These are phyloP conservation scores for Heptranchias perlo DNA, from an alignment of 2,113 vertebrate species.

Conservation along the genomic window DNA sequence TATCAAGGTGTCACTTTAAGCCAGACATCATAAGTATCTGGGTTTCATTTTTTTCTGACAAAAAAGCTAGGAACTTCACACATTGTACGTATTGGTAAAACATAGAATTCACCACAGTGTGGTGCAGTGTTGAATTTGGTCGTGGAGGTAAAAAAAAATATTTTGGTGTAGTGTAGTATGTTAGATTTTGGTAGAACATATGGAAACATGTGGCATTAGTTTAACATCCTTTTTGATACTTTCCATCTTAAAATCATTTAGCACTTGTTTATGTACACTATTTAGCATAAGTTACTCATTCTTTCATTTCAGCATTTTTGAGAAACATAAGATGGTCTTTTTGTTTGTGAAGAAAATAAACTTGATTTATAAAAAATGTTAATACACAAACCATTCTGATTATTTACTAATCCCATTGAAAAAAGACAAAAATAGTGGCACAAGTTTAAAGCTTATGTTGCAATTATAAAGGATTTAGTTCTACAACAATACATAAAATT, in stretches of 20 bases:
- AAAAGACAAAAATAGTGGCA: background rate
- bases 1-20: background rate
- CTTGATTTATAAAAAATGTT: too few relatives aligned
- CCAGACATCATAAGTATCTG: too few relatives aligned
- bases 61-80: background rate
- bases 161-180: background rate
- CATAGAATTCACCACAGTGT: background rate
- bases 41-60: background rate
- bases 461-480: background rate
- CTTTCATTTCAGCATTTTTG: too few relatives aligned
- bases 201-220: too few relatives aligned
- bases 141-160: background rate
- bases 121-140: background rate
- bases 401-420: background rate
- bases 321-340: too few relatives aligned
- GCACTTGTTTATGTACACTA: too few relatives aligned
- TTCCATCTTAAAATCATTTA: too few relatives aligned
- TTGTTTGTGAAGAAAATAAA: background rate
- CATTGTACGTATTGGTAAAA: background rate
- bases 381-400: too few relatives aligned
- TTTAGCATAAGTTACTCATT: too few relatives aligned
- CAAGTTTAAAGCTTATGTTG: background rate
- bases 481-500: too few relatives aligned
- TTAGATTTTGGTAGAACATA: too few relatives aligned
- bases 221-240: too few relatives aligned